Base-by-base conservation (phyloP, 2,888 invertebrate genomes). In the Bombyx huttoni region DNA sequence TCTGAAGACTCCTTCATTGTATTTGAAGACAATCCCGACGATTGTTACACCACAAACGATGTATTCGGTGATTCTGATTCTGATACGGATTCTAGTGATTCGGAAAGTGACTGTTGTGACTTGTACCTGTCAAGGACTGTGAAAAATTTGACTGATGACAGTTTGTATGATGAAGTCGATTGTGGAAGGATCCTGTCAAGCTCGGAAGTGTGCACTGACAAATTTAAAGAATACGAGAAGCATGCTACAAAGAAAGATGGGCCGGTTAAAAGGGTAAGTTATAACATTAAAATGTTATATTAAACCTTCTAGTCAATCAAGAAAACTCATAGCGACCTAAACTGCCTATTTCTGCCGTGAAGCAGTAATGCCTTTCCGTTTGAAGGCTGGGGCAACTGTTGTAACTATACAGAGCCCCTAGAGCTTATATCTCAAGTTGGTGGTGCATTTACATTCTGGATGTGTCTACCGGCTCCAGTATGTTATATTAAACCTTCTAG, bases 1-100 rank as follows among this genome's bases (percentile, higher is more conserved):
- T 90, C 90, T 0, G 91, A 91, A 63, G 91, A 91, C 65, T 90
- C 90, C 0, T 91, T 90, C 59, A 89, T 91, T 1, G 74, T 90
- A 7, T 89, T 89, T 8, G 85, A 87, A 50, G 88, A 85, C 0
- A 71, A 75, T 1, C 81, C 81, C 0, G 81, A 82, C 50, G 78
- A 70, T 54, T 87, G 88, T 52, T 87, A 81, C 50, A 80, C 78
- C 0, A 73, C 84, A 0, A 77, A 78, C 0, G 86, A 88, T 57
- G 81, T 87, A 0, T 86, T 87, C 3, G 79, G 80, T 13, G 61
- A 68, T 1, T 56, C 56, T 46, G 58, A 61, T 8, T 60, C 60
- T 35, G 61, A 56, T 35, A 58, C 54, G 13, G 54, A 55, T 34
- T 24, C 24, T 24, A 53, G 59, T 7, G 63, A 64, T 0, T 64